phyloP scores from a whole-genome alignment of 1,140 invertebrate genomes.

The Adelges cooleyi region DNA sequence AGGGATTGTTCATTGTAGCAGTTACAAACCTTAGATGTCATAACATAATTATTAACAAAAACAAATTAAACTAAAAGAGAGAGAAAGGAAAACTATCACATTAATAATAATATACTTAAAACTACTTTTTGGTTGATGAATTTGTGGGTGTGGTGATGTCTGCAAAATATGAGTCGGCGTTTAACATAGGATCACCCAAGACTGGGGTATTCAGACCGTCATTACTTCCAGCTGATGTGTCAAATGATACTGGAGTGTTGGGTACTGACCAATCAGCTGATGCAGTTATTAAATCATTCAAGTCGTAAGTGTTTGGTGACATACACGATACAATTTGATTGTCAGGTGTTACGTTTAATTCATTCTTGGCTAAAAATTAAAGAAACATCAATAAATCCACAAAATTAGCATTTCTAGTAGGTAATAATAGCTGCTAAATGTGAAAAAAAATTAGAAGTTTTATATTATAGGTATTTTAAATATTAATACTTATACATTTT shows the following conservation, averaged over 20 bases:
- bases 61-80: no score
- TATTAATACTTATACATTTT: no score
- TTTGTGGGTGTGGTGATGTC: not conserved
- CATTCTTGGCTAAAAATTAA: slow-evolving; percentile 12
- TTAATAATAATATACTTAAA: not conserved
- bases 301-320: slow-evolving; percentile 15
- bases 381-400: no score
- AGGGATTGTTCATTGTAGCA: no score
- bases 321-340: slow-evolving; percentile 23
- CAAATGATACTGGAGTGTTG: slow-evolving; percentile 4
- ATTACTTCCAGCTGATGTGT: not conserved
- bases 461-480: no score
- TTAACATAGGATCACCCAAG: slow-evolving; percentile 10
- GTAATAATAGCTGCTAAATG: no score
- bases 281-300: slow-evolving; percentile 22
- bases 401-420: no score
- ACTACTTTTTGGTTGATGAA: not conserved
- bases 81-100: no score
- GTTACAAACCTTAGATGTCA: no score
- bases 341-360: slow-evolving; percentile 8
- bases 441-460: no score
- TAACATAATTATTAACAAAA: no score
- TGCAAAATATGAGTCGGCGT: not conserved
- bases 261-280: slow-evolving; percentile 16
- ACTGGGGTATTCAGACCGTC: slow-evolving; percentile 6